Conservation (phyloP, 2,797 vertebrate genomes). For the Carduelis carduelis region DNA sequence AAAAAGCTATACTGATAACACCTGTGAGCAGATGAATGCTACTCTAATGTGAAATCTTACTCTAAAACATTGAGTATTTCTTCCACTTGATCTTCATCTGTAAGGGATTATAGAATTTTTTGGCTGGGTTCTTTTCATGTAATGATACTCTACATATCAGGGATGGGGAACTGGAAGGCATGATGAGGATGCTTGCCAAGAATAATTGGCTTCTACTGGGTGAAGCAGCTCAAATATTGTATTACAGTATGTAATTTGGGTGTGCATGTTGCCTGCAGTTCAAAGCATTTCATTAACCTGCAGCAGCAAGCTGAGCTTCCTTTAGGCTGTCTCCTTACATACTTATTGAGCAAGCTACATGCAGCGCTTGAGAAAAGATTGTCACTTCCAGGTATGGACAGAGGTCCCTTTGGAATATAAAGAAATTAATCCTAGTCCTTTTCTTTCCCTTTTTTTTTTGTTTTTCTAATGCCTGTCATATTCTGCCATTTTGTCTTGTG, state of each 20-base stretch:
- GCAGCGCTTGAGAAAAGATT: neutral
- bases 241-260: constrained; percentile 64
- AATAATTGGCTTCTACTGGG: constrained; percentile 70
- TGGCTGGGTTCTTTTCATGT: constrained; percentile 66
- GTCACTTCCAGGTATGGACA: neutral
- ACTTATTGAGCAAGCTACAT: constrained; percentile 51
- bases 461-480: neutral
- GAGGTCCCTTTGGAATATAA: neutral
- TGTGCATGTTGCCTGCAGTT: constrained; percentile 60
- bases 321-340: constrained; percentile 31
- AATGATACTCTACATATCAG: constrained; percentile 58
- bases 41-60: constrained; percentile 4
- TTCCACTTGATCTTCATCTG: constrained; percentile 58
- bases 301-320: constrained; percentile 60
- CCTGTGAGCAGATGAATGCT: neutral
- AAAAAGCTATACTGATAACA: neutral
- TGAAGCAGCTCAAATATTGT: constrained; percentile 65
- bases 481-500: neutral
- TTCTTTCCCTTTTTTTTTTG: neutral
- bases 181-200: constrained; percentile 59
- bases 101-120: constrained; percentile 63
- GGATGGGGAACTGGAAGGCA: constrained; percentile 54
- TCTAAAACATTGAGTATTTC: constrained; percentile 20
- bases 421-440: neutral
- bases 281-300: constrained; percentile 64